Conservation (phyloP, 2,113 vertebrate genomes). For the Platichthys flesus region DNA sequence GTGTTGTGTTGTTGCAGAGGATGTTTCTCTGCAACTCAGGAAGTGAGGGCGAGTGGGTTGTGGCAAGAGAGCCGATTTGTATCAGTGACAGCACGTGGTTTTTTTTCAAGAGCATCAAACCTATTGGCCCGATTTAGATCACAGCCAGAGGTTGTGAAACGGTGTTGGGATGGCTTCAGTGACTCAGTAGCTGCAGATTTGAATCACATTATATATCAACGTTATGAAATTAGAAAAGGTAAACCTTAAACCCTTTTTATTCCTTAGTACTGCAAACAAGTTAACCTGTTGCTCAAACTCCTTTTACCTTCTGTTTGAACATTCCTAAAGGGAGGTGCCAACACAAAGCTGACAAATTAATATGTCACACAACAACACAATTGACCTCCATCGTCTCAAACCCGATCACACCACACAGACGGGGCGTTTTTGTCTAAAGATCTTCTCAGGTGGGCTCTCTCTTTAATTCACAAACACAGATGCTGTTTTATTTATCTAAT, state of each 20-base stretch:
- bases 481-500: too few relatives aligned
- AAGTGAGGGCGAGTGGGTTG: conserved; percentile 34
- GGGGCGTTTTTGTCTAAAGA: too few relatives aligned
- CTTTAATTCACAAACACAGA: too few relatives aligned
- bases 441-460: too few relatives aligned
- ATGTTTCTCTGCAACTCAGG: conserved; percentile 32
- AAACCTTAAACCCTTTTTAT: not conserved
- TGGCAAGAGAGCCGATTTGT: not conserved
- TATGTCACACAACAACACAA: too few relatives aligned
- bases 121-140: not conserved
- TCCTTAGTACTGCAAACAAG: too few relatives aligned
- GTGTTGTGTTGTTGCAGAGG: not conserved
- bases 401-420: too few relatives aligned
- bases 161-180: not conserved
- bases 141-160: not conserved
- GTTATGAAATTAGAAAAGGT: not conserved
- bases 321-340: too few relatives aligned
- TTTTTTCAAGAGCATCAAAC: not conserved
- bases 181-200: not conserved
- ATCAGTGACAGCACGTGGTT: not conserved
- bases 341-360: too few relatives aligned
- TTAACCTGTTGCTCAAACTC: too few relatives aligned
- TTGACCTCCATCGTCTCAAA: too few relatives aligned
- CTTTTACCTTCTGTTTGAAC: too few relatives aligned
- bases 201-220: not conserved